Conservation (phyloP, 2,888 invertebrate genomes). For the Neoaliturus tenellus region DNA sequence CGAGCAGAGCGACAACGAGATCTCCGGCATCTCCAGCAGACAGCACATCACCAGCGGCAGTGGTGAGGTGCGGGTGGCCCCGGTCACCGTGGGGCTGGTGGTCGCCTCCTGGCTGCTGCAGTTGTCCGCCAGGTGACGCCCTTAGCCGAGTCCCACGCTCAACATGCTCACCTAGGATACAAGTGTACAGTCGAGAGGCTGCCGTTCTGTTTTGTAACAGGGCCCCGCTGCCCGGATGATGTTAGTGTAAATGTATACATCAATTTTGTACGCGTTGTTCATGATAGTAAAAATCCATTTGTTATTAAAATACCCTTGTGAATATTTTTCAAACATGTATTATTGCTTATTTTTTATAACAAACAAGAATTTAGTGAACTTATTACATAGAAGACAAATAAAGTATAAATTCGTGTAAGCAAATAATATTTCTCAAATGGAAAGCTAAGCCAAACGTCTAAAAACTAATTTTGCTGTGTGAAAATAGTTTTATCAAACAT, state of each 20-base stretch:
- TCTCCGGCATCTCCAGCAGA: conserved; percentile 42
- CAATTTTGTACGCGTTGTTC: conserved; percentile 30
- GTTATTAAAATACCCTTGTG: neutral
- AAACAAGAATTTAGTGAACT: neutral
- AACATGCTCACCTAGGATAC: conserved; percentile 36
- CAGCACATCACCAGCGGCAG: conserved; percentile 30
- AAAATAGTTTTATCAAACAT: no score
- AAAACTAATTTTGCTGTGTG: no score
- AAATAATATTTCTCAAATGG: no score
- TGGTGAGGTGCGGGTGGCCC: neutral
- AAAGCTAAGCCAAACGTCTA: no score
- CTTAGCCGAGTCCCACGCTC: neutral
- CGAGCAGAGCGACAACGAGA: conserved; percentile 29
- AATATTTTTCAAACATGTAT: neutral
- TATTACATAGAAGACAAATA: no score
- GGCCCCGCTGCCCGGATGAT: neutral
- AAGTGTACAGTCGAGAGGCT: neutral
- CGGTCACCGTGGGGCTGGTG: neutral
- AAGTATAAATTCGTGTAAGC: no score
- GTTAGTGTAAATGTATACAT: conserved; percentile 4
- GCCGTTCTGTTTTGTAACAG: neutral
- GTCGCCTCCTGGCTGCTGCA: neutral
- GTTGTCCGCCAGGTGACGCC: neutral
- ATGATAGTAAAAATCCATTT: conserved; percentile 3
- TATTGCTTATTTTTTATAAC: conserved; percentile 14